Evolutionary conservation across 2,113 vertebrate species (phyloP).

Genomic region (Microcebus ravelobensis): DNA sequence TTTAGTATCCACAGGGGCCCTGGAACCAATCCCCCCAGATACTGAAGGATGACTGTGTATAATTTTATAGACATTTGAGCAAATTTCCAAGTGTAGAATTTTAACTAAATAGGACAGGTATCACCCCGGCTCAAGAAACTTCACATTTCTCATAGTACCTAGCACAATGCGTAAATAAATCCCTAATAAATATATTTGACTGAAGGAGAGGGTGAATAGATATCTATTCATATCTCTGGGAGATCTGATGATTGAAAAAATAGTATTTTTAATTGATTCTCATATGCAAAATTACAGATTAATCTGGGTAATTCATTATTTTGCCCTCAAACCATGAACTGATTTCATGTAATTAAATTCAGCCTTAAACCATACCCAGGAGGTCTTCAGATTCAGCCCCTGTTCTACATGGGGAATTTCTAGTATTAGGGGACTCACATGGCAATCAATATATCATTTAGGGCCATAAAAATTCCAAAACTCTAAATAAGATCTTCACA

Average conservation of each 20-base stretch:
- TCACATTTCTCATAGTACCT: not conserved
- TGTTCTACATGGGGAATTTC: not conserved
- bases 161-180: not conserved
- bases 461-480: not conserved
- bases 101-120: not conserved
- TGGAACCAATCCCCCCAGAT: not conserved
- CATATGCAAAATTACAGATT: not conserved
- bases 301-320: not conserved
- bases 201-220: not conserved
- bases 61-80: not conserved
- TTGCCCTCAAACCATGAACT: not conserved
- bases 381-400: not conserved
- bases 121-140: not conserved
- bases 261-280: not conserved
- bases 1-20: not conserved
- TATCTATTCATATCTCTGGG: not conserved
- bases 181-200: not conserved
- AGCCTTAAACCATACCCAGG: not conserved
- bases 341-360: constrained; percentile 22
- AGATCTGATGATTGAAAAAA: not conserved
- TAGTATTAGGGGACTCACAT: not conserved
- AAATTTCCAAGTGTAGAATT: not conserved
- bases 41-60: not conserved
- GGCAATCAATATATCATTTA: not conserved
- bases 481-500: not conserved